phyloP scores from a whole-genome alignment of 2,797 vertebrate genomes.

The Siniperca scherzeri region DNA sequence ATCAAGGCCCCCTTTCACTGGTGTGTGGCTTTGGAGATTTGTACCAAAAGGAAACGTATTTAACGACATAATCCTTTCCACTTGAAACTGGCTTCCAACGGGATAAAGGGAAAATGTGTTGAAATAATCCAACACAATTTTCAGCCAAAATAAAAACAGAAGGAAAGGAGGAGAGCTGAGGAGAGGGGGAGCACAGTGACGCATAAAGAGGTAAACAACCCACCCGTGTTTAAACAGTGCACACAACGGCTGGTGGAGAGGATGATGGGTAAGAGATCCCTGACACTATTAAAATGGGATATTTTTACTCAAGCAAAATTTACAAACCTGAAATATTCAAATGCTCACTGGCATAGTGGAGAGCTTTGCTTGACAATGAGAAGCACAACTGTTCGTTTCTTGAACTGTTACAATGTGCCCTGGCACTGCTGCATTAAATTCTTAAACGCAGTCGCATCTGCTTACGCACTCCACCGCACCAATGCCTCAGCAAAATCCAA shows the following conservation, averaged over 20 bases:
- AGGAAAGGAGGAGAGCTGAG: conserved; percentile 35
- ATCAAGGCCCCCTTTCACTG: conserved; percentile 65
- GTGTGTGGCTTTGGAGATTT: conserved; percentile 76
- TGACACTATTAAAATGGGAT: conserved; percentile 24
- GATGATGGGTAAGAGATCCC: conserved; percentile 24
- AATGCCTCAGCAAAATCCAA: conserved; percentile 55
- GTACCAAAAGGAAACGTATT: conserved; percentile 75
- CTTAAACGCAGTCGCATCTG: conserved; percentile 68
- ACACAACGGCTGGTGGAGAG: conserved; percentile 15
- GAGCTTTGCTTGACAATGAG: conserved; percentile 42
- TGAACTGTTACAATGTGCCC: conserved; percentile 42
- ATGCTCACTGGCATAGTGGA: conserved; percentile 9
- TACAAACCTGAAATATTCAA: conserved; percentile 46
- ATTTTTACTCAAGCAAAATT: conserved; percentile 9
- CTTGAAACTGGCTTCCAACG: conserved; percentile 73
- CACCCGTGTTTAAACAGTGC: conserved; percentile 33
- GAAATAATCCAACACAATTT: conserved; percentile 78
- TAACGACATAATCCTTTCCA: conserved; percentile 76
- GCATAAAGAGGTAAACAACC: conserved; percentile 60
- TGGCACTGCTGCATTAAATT: conserved; percentile 61
- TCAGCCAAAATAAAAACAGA: conserved; percentile 65
- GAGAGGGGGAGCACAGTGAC: conserved; percentile 16
- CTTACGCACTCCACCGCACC: conserved; percentile 50
- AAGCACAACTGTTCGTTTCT: conserved; percentile 35
- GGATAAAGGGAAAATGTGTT: conserved; percentile 76